Base-by-base conservation (phyloP, 2,113 vertebrate species). In the Notechis scutatus region DNA sequence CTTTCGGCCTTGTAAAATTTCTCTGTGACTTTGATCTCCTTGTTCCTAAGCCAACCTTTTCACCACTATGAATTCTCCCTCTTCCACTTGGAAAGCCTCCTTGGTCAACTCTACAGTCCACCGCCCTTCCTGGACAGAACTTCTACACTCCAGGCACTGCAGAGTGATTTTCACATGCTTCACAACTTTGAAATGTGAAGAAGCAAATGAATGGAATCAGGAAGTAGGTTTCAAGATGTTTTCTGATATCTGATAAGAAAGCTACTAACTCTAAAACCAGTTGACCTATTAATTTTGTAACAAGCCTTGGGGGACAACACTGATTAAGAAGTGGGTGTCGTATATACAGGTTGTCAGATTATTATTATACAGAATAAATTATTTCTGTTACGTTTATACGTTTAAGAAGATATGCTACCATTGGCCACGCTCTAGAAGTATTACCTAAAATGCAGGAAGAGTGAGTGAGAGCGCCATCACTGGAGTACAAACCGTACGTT, bases 361-460 rank as follows among this genome's bases (percentile, higher is more conserved):
- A 74, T 12, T 34, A 74, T 39, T 39, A 81, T 8, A 20, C n/a
- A 7, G 69, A 20, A 81, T 81, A 81, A 39, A 39, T 81, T 81
- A 8, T 20, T 81, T 39, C 69, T 20, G 34, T 69, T 69, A n/a
- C 4, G 3, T 55, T 55, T 55, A 55, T 57, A 59, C 2, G 15
- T 39, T 74, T 69, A 34, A 69, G 64, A 39, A 7, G 69, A 39
- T 6, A 81, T 18, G 2, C 15, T 20, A 18, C 5, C 69, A 74
- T 18, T 74, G n/a, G 69, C 69, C n/a, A 81, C 7, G 6, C 2
- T 18, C 34, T 92, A 29, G 21, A 89, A 34, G n/a, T 91, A 97
- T 97, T 96, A 99, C 99, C 99, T 91, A 99, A 96, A 39, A 99
- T 96, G 94, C 99, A 99, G 91, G 98, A 98, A n/a, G 98, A 98